Conservation (phyloP, 2,113 vertebrate genomes). For the Sinocyclocheilus maitianheensis region DNA sequence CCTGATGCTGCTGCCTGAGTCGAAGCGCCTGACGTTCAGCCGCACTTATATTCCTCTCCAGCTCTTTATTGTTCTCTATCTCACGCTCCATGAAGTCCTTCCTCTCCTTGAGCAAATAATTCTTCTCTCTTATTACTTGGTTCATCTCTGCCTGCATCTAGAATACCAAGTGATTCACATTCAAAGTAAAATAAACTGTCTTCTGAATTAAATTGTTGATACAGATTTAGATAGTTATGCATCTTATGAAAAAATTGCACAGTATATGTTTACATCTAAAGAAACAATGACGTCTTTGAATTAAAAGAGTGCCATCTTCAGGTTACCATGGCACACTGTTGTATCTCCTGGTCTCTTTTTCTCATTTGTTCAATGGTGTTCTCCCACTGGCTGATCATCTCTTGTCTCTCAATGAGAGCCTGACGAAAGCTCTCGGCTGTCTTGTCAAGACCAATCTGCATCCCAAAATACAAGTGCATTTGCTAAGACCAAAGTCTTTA, state of each 20-base stretch:
- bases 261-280: neutral
- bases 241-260: neutral
- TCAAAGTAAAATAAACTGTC: neutral
- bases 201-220: neutral
- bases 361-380: slow-evolving; percentile 89
- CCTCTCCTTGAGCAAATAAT: slow-evolving; percentile 79
- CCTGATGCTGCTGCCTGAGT: slow-evolving; percentile 76
- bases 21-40: slow-evolving; percentile 75
- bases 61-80: slow-evolving; percentile 86
- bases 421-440: slow-evolving; percentile 84
- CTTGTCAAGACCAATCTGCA: slow-evolving; percentile 90
- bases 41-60: slow-evolving; percentile 78
- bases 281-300: neutral
- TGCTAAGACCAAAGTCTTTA: neutral
- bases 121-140: slow-evolving; percentile 79
- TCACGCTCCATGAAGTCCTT: slow-evolving; percentile 82
- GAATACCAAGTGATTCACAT: slow-evolving; percentile 1
- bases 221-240: neutral
- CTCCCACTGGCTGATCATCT: slow-evolving; percentile 91
- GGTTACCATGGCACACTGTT: slow-evolving; percentile 84
- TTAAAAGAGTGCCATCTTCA: slow-evolving; percentile 3
- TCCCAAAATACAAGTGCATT: slow-evolving; percentile 51
- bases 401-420: slow-evolving; percentile 85
- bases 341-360: slow-evolving; percentile 86
- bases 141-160: slow-evolving; percentile 83